Evolutionary conservation across 1,140 invertebrate genomes (phyloP), one percentile per base, ranked within the genome.

Genomic region (Danaus plexippus): DNA sequence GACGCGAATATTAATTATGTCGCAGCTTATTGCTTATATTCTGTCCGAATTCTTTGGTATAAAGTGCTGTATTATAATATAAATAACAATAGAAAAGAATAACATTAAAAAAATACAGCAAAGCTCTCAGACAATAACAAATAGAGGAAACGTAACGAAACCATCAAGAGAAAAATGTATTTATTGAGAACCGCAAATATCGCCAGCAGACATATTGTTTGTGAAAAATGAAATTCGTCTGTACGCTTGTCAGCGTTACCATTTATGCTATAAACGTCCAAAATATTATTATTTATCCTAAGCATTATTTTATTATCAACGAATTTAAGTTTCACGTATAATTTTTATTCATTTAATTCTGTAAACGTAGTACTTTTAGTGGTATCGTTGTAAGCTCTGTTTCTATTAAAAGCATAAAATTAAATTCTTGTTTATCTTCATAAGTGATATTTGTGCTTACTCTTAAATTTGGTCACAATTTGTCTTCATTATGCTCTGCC

Each of bases 121-220:
- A 67, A 69, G 75, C 73, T 76, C 69, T 79, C 73, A 80, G 76
- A 82, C 81, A 80, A 81, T 76, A 66, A 73, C 72, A 80, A 80
- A 78, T 63, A 67, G 74, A 61, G 59, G 66, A 59, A 80, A 75
- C 66, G 65, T 61, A 72, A 69, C 65, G 66, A 62, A 69, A 68
- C 59, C 54, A 67, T 71, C 67, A 65, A 62, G 51, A 32, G 22
- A 76, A 71, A 80, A 80, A 80, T 80, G 71, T 84, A 84, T 32
- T 32, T 32, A 32, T 79, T 69, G 75, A 74, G 68, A 62, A 69
- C 68, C 67, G 67, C 75, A 83, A 79, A 78, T 76, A 78, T 63
- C 70, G 63, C 59, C 63, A 52, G 60, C 67, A 73, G 69, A 79
- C 73, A 72, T 79, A 79, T 83, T 80, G 77, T 83, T 75, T 77